Conservation (phyloP, 2,113 vertebrate genomes). For the Pungitius pungitius region DNA sequence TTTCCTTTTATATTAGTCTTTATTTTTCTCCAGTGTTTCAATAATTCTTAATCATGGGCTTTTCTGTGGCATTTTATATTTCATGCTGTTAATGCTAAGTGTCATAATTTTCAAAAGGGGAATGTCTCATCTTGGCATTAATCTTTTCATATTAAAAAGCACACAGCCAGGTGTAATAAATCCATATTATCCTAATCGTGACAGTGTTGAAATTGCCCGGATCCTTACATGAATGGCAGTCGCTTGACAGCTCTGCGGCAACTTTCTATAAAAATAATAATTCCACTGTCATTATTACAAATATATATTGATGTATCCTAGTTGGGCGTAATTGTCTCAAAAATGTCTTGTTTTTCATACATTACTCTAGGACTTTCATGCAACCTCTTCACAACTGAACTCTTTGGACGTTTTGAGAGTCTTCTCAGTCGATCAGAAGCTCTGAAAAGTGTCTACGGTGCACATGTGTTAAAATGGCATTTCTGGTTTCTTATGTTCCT, state of each 20-base stretch:
- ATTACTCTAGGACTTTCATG: neutral
- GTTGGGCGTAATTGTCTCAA: slow-evolving; percentile 12
- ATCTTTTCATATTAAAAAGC: slow-evolving; percentile 46
- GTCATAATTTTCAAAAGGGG: slow-evolving; percentile 29
- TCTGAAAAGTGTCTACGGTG: neutral
- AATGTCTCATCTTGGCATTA: slow-evolving; percentile 44
- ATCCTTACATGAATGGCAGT: slow-evolving; percentile 45
- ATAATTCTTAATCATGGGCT: slow-evolving; percentile 18
- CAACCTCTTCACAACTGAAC: slow-evolving; percentile 17
- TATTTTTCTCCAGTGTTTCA: neutral
- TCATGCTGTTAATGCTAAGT: slow-evolving; percentile 18
- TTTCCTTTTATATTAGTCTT: neutral
- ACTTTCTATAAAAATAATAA: slow-evolving; percentile 24
- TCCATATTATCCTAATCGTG: slow-evolving; percentile 33
- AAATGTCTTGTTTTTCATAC: neutral
- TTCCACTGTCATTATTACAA: slow-evolving; percentile 39
- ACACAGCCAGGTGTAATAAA: slow-evolving; percentile 42
- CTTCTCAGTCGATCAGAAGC: neutral
- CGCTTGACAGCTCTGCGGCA: slow-evolving; percentile 55
- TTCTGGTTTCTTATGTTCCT: neutral
- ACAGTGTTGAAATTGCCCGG: slow-evolving; percentile 46
- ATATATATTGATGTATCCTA: slow-evolving; percentile 29
- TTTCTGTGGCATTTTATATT: slow-evolving; percentile 8
- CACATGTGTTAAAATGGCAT: neutral
- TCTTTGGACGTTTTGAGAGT: neutral